Conservation (phyloP, 2,113 vertebrate species). For the Burhinus oedicnemus region DNA sequence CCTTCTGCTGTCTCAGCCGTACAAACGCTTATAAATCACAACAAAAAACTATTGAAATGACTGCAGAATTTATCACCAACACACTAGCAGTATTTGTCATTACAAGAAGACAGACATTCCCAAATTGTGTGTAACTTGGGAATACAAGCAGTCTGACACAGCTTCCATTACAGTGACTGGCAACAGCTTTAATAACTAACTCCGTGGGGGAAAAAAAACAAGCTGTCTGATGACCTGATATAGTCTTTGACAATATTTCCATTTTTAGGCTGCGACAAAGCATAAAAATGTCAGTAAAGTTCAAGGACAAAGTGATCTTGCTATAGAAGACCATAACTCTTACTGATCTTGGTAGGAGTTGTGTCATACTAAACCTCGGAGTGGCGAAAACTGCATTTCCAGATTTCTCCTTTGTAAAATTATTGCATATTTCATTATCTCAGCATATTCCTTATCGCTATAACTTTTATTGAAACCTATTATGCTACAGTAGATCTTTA, state of each 20-base stretch:
- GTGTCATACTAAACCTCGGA: not conserved
- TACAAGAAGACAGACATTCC: not conserved
- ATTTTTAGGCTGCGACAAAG: not conserved
- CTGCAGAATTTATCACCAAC: not conserved
- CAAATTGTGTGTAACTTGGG: not conserved
- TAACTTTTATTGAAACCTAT: not conserved
- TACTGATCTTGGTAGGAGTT: not conserved
- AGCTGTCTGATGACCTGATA: not conserved
- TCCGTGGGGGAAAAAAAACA: fast-evolving
- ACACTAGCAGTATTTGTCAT: not conserved
- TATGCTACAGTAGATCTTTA: not conserved
- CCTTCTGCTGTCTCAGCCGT: not conserved
- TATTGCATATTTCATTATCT: not conserved
- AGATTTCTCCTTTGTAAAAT: not conserved
- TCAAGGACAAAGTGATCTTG: not conserved
- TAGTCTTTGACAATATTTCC: not conserved
- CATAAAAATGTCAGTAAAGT: not conserved
- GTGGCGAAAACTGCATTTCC: not conserved
- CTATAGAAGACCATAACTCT: not conserved
- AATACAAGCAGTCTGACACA: not conserved
- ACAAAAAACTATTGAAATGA: not conserved
- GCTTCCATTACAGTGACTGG: not conserved
- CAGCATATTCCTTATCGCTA: not conserved
- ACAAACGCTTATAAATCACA: not conserved
- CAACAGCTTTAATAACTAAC: not conserved